Percentiles rank a stretch among this genome's conserved stretches.
Conservation (phyloP, 2,113 vertebrate genomes). For the Otus sunia region DNA sequence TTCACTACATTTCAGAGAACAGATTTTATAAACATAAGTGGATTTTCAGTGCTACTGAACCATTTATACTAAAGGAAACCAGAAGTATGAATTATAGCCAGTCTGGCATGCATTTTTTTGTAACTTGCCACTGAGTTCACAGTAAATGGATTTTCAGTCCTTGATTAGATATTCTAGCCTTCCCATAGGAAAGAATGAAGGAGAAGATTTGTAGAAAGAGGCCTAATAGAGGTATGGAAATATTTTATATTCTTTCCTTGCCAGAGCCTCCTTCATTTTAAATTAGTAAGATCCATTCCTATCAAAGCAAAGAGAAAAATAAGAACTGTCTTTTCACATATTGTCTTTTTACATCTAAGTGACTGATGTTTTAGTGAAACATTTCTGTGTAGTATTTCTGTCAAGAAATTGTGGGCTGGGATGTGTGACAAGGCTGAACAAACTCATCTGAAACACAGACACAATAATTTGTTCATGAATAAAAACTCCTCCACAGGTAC, state of each 20-base stretch:
- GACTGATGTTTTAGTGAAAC: background rate
- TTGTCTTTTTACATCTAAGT: background rate
- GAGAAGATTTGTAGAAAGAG: background rate
- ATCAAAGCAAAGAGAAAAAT: background rate
- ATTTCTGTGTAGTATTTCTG: background rate
- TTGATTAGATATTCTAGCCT: background rate
- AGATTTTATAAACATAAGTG: background rate
- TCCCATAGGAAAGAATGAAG: background rate
- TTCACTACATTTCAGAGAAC: background rate
- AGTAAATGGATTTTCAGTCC: background rate
- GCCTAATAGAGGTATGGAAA: background rate
- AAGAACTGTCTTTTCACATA: background rate
- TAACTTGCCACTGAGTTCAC: background rate
- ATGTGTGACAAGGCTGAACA: background rate
- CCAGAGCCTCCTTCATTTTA: background rate
- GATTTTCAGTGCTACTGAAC: background rate
- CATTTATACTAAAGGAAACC: background rate
- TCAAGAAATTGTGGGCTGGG: background rate
- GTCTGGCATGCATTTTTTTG: fast-evolving
- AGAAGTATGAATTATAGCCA: background rate
- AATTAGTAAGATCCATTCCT: background rate
- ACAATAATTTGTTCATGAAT: background rate
- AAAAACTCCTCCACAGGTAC: background rate
- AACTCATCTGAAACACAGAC: background rate
- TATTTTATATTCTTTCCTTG: background rate